Evolutionary conservation across 1,140 invertebrate genomes (phyloP), one percentile per base, ranked within the genome.

Genomic region (Octopus sinensis): DNA sequence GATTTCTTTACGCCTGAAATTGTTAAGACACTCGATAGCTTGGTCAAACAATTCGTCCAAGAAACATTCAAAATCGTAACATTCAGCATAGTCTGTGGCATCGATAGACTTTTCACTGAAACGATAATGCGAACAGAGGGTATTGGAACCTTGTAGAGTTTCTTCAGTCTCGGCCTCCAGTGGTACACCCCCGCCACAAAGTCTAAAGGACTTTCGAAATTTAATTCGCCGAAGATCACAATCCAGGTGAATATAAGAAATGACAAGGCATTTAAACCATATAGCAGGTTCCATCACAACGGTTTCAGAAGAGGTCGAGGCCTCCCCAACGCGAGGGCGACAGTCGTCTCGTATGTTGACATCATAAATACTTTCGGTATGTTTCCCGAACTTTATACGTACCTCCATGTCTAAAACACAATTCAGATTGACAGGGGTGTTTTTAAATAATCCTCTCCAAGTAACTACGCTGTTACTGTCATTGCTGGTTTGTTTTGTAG

Each of bases 11-110:
- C 17, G 5, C 1, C 76, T 52, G 4, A 52, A 77, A 53, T 77
- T 51, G 17, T 43, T 77, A 6, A 77, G 52, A 53, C 17, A 43
- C 17, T 52, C 76, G 13, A 5, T 43, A 13, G 76, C 76, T 43
- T 77, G 76, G 30, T 77, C 43, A 77, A 77, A 77, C 23, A 77
- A 6, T 77, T 77, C 76, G 43, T 77, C 76, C 5, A 77, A 43
- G 17, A 52, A 51, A 9, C 43, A 77, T 43, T 77, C 76, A 53
- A 77, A 77, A 51, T 77, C 76, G 76, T 77, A 77, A 77, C 52
- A 77, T 9, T 77, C 76, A 13, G 23, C 76, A 53, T 77, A n/a
- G 76, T 77, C 76, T n/a, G 23, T 43, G 23, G 52, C 76, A 17
- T 77, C 76, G 30, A 43, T 43, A 43, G 30, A 43, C 30, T 43